Base-by-base conservation (phyloP, 30 jellyfish, hydroid and myxozoan genomes). In the Turritopsis rubra region DNA sequence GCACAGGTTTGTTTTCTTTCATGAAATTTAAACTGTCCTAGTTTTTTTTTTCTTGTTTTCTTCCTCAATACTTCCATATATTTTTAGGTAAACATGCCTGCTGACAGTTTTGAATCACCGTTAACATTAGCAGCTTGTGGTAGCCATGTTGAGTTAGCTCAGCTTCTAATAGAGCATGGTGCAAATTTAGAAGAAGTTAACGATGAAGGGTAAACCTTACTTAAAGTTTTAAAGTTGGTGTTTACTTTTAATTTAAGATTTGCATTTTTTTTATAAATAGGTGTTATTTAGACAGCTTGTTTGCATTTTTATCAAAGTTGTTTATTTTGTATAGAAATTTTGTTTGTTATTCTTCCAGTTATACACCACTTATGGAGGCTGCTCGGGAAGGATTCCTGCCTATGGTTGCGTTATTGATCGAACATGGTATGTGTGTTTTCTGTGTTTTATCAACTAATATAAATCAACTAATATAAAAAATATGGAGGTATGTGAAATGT, bases 61-160 rank as follows among this genome's bases (percentile, higher is more conserved):
- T 79, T 52, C 52, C 16, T 79, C 84, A 19, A 54, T 52, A 17
- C 52, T 28, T 52, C 21, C 31, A 65, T 41, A n/a, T 41, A 13
- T 41, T 21, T 52, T 4, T 81, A 92, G 98, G 98, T 92, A 8
- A 92, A 92, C 82, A 92, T 92, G 98, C 98, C 98, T 52, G 98
- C 98, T 53, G 98, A 92, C 72, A 92, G 98, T 74, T 92, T 92
- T 78, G 98, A 92, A 71, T 92, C 98, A n/a, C 98, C 98, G 23
- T 71, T 92, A 31, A 92, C 98, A 1, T 86, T 92, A 17, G 98
- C 98, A 25, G 98, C 98, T 18, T 92, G 98, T 81, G 98, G 98
- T 21, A 89, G 99, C 54, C 99, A 94, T 80, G 95, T 88, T 75
- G 97, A 94, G 52, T 95, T 94, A 22, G 99, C 99, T 1, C 96